Base-by-base conservation (phyloP, 1,140 invertebrate species). In the Musca domestica region DNA sequence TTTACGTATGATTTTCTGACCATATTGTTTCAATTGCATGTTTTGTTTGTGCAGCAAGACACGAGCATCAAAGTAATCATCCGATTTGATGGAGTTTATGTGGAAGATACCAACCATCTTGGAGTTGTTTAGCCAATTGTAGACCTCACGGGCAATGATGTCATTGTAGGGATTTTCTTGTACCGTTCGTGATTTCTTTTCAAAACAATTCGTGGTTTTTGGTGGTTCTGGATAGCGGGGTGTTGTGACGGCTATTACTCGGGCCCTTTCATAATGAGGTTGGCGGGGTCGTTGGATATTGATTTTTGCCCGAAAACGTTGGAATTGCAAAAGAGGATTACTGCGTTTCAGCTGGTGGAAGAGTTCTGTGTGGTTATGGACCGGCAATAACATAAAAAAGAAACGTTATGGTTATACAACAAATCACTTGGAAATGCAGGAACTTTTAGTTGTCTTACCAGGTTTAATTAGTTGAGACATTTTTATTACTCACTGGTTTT, bases 211-310 rank as follows among this genome's bases (percentile, higher is more conserved):
- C 5, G 58, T 17, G 0, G 71, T 67, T 67, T 73, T 74, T 1
- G 70, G 67, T 12, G 63, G 20, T 80, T 74, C n/a, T 7, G 81
- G 72, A 75, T 85, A 89, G 48, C 82, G 85, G 0, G 90, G 90
- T 71, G 86, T 84, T 1, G 88, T 77, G 47, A 91, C 82, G 71
- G 87, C 85, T 51, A 89, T 76, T 14, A 90, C 81, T 68, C 86
- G 83, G 27, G 86, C 86, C 67, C 86, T 86, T 69, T 86, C 84
- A 74, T 86, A 91, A 77, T 90, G 88, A 19, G 88, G 87, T 64
- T 84, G 81, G 77, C 85, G 85, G 1, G 91, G 91, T 69, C 84
- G 88, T 76, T 90, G 88, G 54, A 92, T 87, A 75, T 92, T 92
- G 30, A 92, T 90, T 81, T 90, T 92, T 0, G 86, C 85, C 20